phyloP scores from a whole-genome alignment of 2,888 invertebrate genomes.

The Diploptera punctata region DNA sequence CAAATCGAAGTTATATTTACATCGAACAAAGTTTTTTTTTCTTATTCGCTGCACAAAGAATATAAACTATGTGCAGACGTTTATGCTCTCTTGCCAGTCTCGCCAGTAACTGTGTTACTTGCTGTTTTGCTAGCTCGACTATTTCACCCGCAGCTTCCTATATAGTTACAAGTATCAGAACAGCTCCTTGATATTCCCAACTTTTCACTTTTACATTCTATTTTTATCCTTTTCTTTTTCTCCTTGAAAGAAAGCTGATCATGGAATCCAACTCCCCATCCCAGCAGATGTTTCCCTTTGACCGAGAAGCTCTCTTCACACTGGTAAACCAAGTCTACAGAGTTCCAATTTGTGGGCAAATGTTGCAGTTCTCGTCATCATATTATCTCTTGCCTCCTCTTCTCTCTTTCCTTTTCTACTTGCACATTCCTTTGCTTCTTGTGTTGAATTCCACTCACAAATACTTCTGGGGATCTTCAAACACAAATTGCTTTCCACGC shows the following conservation, averaged over 20 bases:
- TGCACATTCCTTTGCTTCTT: background rate
- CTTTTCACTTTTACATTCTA: conserved; percentile 29
- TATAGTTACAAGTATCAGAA: background rate
- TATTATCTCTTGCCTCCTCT: too few relatives aligned
- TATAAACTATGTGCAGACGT: background rate
- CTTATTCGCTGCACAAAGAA: background rate
- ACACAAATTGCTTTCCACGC: background rate
- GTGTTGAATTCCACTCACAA: background rate
- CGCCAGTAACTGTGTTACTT: background rate
- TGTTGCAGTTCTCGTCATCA: too few relatives aligned
- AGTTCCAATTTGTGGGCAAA: conserved; percentile 19
- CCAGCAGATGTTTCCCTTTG: background rate
- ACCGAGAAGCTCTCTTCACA: background rate
- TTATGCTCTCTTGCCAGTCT: background rate
- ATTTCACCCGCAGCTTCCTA: background rate
- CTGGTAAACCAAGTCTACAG: conserved; percentile 9
- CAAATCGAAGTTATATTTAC: background rate
- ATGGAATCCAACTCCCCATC: background rate
- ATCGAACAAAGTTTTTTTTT: background rate
- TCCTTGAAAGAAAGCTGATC: background rate
- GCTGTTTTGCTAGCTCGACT: background rate
- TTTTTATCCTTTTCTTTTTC: background rate
- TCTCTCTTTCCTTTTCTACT: background rate
- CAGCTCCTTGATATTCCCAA: conserved; percentile 32
- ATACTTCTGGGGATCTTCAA: background rate